Base-by-base conservation (phyloP, 2,888 invertebrate species). In the Arctia plantaginis region DNA sequence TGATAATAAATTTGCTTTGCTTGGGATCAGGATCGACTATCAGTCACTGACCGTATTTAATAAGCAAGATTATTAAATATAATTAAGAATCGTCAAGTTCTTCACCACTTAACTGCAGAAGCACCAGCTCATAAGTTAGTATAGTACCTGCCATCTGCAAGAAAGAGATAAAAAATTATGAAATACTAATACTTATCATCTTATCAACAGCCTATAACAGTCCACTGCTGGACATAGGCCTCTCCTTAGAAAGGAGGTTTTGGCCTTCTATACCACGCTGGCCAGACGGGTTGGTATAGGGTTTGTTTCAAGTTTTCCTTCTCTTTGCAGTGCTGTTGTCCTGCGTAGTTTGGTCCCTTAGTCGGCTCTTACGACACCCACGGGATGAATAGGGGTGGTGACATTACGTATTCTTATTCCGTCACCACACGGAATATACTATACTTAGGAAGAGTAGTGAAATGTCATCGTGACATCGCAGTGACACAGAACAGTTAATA, bases 51-150 rank as follows among this genome's bases (percentile, higher is more conserved):
- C 8, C 23, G 1, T 55, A n/a, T 55, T 51, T 13, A n/a, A n/a
- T n/a, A n/a, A 12, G n/a, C n/a, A 27, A 59, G 12, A 41, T 27
- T 13, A 1, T 27, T 27, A 20, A 67, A 27, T 27, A 30, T 30
- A 44, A 30, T 30, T 47, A 68, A 35, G 13, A 35, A 13, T 13
- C 70, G 51, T 77, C 73, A n/a, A 72, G 41, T 41, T 82, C 80
- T 10, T 82, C 78, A 44, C 66, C 84, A 35, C 83, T 86, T 41
- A 93, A 90, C 75, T 94, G 93, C 10, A 93, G 78, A 12, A 94
- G 82, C 0, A 94, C 93, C 3, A 94, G 78, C 70, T 93, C 93
- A 64, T 94, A 94, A 0, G 93, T 94, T 3, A 93, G 86, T 70
- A 94, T 89, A 1, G 92, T 91, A 13, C 91, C 92, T 0, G 90